These are phyloP conservation scores for Episyrphus balteatus DNA, from an alignment of 1,140 invertebrate species.

Conservation along the genomic window DNA sequence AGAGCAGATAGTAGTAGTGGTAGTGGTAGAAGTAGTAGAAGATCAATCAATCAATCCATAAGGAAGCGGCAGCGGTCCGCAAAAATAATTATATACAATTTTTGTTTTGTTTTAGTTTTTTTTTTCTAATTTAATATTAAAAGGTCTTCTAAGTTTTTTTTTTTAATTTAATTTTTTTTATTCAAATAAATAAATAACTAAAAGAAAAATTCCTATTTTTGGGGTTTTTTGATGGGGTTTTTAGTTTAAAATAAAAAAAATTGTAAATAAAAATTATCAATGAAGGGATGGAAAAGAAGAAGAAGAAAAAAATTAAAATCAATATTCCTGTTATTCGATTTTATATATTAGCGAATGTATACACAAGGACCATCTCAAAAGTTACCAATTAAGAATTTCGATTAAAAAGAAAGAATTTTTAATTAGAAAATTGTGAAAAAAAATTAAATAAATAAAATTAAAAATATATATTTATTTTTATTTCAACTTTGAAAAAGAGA, in stretches of 20 bases:
- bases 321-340: neutral
- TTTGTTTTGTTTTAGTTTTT: conserved; percentile 9
- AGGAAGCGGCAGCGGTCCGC: conserved; percentile 41
- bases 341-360: conserved; percentile 20
- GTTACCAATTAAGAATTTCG: conserved; percentile 55
- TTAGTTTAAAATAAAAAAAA: conserved; percentile 3
- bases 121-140: conserved; percentile 3
- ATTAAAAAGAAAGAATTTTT: neutral
- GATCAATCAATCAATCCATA: conserved; percentile 22
- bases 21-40: neutral
- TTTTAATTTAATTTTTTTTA: too few species aligned
- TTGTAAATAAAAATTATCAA: conserved; percentile 1
- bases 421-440: neutral
- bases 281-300: neutral
- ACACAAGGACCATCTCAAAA: conserved; percentile 94
- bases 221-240: too few species aligned
- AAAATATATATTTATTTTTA: conserved; percentile 34
- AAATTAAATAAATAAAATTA: conserved; percentile 9
- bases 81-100: conserved; percentile 32
- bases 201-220: neutral
- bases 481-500: too few species aligned
- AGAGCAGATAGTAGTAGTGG: neutral
- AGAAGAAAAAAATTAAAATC: conserved; percentile 1
- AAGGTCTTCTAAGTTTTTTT: conserved; percentile 14
- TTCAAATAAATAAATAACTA: neutral